Evolutionary conservation across 2,797 vertebrate genomes (phyloP), one percentile per base, ranked within the genome.

Genomic region (Phataginus tricuspis): DNA sequence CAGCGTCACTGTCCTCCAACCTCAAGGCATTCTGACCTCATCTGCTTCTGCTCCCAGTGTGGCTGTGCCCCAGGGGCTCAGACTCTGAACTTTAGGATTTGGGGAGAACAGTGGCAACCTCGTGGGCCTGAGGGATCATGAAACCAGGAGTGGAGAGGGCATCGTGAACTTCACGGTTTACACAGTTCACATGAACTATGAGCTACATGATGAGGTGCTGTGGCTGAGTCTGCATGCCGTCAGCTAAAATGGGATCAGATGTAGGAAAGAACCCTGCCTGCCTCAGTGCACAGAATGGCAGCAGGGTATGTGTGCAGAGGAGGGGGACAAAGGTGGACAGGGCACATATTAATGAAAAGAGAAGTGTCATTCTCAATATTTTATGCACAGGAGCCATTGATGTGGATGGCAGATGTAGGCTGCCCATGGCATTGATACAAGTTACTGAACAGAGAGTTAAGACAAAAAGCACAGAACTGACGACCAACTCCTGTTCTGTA

Each of bases 1-100:
- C 12, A 11, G 1, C 3, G 49, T 27, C 27, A 0, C 11, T 3
- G 0, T 25, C 13, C 53, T 39, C 68, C 68, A 21, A 1, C 2
- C 10, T 1, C 0, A 5, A 72, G 72, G 1, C 10, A 19, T 2
- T 25, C 55, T 29, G 19, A 37, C 42, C 5, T 0, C 2, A 25
- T 19, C 64, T 42, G 3, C 14, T 16, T 23, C 51, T 53, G 9
- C 49, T 34, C n/a, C 19, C 82, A 13, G 15, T 68, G 42, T 18
- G 66, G 29, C 77, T 31, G 0, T 8, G 14, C 34, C 34, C n/a
- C 19, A 1, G 14, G 15, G 31, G 13, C 7, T 66, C 71, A 34
- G 1, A 16, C 66, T 57, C 31, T 16, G 12, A 21, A n/a, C 27
- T 79, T 90, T 23, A 53, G 21, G n/a, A 34, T 49, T 15, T 27